Base-by-base conservation (phyloP, 2,797 vertebrate genomes). In the Sebastes hubbsi region DNA sequence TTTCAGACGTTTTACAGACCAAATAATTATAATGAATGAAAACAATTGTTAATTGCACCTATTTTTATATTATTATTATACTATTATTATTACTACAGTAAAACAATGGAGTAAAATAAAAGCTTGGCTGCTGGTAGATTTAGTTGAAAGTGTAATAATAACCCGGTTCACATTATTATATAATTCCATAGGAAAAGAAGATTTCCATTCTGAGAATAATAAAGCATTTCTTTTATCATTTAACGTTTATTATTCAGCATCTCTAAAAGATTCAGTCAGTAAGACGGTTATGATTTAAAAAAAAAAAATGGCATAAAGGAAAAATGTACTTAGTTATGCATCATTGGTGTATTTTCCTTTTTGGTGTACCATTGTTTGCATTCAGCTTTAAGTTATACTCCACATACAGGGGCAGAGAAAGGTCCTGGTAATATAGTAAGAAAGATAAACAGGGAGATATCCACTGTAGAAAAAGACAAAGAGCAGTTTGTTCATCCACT, bases 151-250 rank as follows among this genome's bases (percentile, higher is more conserved):
- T 49, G 30, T 56, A 75, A 59, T 42, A 71, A 66, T 42, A 65
- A 63, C 65, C 12, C 25, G 52, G 24, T 42, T 3, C 38, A 38
- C 24, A 12, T 69, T 69, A 52, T 70, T 52, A 64, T 49, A 30
- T 58, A 36, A 81, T 60, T 75, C 6, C 12, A 18, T 16, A n/a
- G 13, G 14, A 38, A 12, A 42, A 6, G 11, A 56, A 72, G 13
- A 60, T 60, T 74, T 49, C 9, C 13, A 63, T 27, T 63, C 25
- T 75, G 36, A 58, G 49, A 70, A 71, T 34, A 81, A 70, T 59
- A 63, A 62, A 74, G 56, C 8, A 6, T 16, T 18, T 29, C 34
- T 25, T 14, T 42, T 29, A 63, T 16, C 6, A 18, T 69, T 25
- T 59, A 70, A 36, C 22, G 13, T 70, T 27, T 25, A 46, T 65